Conservation (phyloP, 2,888 invertebrate genomes). For the Nymphalis c-album region DNA sequence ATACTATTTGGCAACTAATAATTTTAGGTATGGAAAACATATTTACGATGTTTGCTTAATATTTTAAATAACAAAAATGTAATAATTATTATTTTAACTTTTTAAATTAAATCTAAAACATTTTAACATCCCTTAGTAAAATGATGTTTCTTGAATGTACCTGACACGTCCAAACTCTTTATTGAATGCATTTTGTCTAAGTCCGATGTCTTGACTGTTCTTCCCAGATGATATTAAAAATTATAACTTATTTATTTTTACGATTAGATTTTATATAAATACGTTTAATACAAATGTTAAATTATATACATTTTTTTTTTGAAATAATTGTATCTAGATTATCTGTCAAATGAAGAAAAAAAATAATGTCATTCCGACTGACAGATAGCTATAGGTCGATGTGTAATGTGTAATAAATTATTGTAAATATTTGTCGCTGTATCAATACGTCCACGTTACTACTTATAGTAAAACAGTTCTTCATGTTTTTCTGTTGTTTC, state of each 20-base stretch:
- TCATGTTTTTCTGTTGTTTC: constrained; percentile 68
- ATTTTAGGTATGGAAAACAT: no score
- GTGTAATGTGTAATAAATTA: constrained; percentile 44
- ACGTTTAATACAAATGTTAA: background rate
- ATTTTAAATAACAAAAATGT: no score
- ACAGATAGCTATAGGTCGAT: background rate
- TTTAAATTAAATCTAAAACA: no score
- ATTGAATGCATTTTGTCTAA: no score
- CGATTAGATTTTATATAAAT: background rate
- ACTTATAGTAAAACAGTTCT: constrained; percentile 77
- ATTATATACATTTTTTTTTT: background rate
- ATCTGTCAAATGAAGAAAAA: constrained; percentile 1
- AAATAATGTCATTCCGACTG: background rate
- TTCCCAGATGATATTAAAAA: background rate
- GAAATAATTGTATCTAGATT: background rate
- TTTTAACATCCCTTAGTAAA: no score
- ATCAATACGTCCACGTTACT: constrained; percentile 77
- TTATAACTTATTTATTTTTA: background rate
- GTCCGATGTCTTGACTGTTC: background rate
- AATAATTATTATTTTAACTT: no score
- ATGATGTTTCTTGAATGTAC: no score
- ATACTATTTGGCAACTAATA: no score
- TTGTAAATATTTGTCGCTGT: constrained; percentile 75
- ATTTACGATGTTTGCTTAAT: no score
- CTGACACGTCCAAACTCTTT: no score